These are phyloP conservation scores for Himalopsyche kuldschensis DNA, from an alignment of 2,888 invertebrate genomes.

Conservation along the genomic window DNA sequence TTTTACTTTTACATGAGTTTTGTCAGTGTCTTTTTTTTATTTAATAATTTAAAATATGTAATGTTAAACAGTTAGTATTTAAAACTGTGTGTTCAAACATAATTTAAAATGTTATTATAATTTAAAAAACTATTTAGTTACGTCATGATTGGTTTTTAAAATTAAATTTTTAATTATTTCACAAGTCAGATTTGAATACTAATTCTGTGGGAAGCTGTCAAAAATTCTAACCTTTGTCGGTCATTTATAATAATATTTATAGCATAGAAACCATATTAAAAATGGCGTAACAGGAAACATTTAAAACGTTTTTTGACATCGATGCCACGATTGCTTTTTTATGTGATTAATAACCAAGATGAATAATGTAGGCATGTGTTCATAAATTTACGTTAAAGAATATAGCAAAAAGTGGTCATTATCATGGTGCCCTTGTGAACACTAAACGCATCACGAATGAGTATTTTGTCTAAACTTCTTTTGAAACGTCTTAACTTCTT, in stretches of 20 bases:
- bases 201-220: background rate
- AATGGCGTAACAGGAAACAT: background rate
- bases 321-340: background rate
- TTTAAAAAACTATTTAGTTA: too few species aligned
- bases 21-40: too few species aligned
- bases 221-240: background rate
- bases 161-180: background rate
- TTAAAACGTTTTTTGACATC: background rate
- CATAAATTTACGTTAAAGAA: background rate
- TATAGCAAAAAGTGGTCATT: background rate
- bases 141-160: background rate
- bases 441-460: background rate
- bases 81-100: too few species aligned
- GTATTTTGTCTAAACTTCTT: background rate
- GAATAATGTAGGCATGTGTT: background rate
- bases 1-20: too few species aligned
- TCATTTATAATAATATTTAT: background rate
- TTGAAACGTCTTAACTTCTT: too few species aligned
- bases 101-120: background rate
- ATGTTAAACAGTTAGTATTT: too few species aligned
- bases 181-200: background rate
- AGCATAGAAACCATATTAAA: background rate
- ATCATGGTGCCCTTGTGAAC: background rate
- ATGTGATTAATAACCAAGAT: background rate
- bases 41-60: too few species aligned